These are phyloP conservation scores for Balanococcus diminutus DNA, from an alignment of 2,888 invertebrate species.

Conservation along the genomic window DNA sequence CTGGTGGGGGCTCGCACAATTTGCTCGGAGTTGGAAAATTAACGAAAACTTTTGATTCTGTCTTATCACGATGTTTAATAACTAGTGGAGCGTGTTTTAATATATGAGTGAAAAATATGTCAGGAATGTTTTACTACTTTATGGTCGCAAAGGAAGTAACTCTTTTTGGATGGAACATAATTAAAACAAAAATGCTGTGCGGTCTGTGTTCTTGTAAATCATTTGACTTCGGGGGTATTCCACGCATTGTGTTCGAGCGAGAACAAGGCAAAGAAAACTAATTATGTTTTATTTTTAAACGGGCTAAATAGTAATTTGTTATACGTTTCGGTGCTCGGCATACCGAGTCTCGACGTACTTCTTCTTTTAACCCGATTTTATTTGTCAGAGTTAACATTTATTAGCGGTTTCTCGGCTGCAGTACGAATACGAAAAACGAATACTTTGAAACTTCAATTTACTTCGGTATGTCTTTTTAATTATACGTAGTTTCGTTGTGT, in stretches of 20 bases:
- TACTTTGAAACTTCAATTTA: slow-evolving; percentile 51
- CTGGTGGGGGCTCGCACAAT: not conserved
- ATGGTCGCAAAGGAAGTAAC: slow-evolving; percentile 53
- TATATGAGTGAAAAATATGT: slow-evolving; percentile 46
- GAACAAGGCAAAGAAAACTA: slow-evolving; percentile 53
- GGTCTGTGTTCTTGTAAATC: slow-evolving; percentile 52
- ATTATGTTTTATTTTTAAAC: slow-evolving; percentile 53
- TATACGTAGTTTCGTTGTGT: not conserved
- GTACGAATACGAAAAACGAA: too few species aligned
- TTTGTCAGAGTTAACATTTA: slow-evolving; percentile 44
- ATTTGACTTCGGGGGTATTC: slow-evolving; percentile 52
- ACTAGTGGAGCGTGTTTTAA: slow-evolving; percentile 48
- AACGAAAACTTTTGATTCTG: slow-evolving; percentile 46
- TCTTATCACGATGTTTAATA: slow-evolving; percentile 52
- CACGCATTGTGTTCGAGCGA: slow-evolving; percentile 23
- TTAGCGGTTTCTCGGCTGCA: slow-evolving; percentile 44
- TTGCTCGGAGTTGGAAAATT: slow-evolving; percentile 25
- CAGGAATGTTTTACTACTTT: slow-evolving; percentile 50
- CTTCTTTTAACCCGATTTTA: slow-evolving; percentile 47
- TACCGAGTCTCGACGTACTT: slow-evolving; percentile 17
- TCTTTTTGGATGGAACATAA: slow-evolving; percentile 51
- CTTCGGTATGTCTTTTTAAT: slow-evolving; percentile 52
- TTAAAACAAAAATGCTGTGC: slow-evolving; percentile 53
- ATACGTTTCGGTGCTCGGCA: slow-evolving; percentile 47
- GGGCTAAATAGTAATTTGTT: slow-evolving; percentile 53